Evolutionary conservation across 2,113 vertebrate genomes (phyloP).

Genomic region (Eolophus roseicapilla): DNA sequence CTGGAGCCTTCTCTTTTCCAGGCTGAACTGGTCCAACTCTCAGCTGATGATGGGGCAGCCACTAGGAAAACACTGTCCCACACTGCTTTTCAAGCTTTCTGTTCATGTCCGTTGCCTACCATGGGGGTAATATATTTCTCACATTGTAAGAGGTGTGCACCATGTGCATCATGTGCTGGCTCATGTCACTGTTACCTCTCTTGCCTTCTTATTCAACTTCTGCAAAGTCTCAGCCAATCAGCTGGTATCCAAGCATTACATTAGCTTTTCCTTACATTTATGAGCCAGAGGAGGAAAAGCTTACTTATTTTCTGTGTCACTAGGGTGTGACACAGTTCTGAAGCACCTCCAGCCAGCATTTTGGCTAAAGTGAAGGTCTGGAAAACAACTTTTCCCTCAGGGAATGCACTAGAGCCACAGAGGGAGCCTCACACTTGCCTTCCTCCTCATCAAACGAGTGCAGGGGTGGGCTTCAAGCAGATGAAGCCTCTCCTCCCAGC

Average conservation of each 20-base stretch:
- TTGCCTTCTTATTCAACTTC: not conserved
- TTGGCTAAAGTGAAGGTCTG: not conserved
- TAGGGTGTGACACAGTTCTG: not conserved
- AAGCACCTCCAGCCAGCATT: not conserved
- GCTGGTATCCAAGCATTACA: not conserved
- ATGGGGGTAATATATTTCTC: not conserved
- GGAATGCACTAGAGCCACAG: not conserved
- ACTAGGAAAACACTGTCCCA: not conserved
- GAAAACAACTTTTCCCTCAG: not conserved
- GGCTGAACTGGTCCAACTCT: not conserved
- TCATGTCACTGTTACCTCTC: not conserved
- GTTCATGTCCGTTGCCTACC: not conserved
- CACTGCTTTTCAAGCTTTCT: not conserved
- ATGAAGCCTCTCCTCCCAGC: not conserved
- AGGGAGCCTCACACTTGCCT: not conserved
- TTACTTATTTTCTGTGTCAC: not conserved
- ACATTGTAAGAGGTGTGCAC: not conserved
- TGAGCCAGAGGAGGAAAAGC: not conserved
- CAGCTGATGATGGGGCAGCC: not conserved
- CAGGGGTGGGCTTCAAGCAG: not conserved
- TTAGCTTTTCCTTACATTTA: not conserved
- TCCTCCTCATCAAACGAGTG: not conserved
- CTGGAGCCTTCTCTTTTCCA: not conserved
- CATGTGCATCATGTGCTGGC: fast-evolving
- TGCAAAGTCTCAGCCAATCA: not conserved